Conservation (phyloP, 2,113 vertebrate species). For the Climacteris rufus region DNA sequence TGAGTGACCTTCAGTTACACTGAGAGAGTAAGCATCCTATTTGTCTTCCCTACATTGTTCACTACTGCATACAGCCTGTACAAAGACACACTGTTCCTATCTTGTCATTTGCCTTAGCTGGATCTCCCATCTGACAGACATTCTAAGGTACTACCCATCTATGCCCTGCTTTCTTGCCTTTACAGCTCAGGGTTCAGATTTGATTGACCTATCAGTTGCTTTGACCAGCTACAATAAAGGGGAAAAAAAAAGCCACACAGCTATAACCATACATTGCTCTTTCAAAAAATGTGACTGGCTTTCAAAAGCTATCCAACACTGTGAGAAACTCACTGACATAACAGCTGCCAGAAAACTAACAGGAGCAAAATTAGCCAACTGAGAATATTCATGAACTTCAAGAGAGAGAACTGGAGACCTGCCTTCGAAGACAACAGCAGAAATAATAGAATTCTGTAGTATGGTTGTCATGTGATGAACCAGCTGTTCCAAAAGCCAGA, state of each 20-base stretch:
- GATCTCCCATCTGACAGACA: neutral
- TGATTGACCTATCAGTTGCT: neutral
- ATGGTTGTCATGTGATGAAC: slow-evolving; percentile 10
- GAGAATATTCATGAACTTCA: slow-evolving; percentile 4
- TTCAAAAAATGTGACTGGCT: neutral
- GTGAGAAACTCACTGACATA: slow-evolving; percentile 3
- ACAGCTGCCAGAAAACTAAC: slow-evolving; percentile 17
- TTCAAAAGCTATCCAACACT: neutral
- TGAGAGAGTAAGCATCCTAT: neutral
- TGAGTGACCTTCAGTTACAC: neutral
- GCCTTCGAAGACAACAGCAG: slow-evolving; percentile 5
- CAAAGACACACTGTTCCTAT: neutral
- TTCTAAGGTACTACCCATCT: neutral
- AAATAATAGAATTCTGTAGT: neutral
- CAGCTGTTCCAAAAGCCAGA: neutral
- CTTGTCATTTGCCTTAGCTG: neutral
- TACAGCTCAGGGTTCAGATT: neutral
- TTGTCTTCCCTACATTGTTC: neutral
- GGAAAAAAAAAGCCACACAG: neutral
- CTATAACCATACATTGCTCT: neutral
- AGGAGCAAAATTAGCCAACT: slow-evolving; percentile 4
- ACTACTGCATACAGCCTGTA: neutral
- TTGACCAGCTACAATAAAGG: neutral
- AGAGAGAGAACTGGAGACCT: neutral
- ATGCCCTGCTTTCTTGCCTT: neutral